phyloP scores from a whole-genome alignment of 2,113 vertebrate genomes.

The Callopanchax toddi region DNA sequence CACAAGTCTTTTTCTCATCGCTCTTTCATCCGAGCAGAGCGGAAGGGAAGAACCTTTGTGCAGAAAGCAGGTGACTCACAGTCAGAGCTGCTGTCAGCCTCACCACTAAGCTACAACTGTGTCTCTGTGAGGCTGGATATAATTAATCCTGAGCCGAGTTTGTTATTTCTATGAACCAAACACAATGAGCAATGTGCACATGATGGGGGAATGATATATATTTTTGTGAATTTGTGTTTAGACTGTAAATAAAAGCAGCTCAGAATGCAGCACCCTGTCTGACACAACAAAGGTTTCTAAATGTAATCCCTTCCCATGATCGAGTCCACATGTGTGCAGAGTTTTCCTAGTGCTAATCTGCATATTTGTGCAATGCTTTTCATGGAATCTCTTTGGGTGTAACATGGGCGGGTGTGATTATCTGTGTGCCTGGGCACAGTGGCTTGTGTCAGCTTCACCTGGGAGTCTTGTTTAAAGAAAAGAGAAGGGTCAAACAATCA shows the following conservation, averaged over 20 bases:
- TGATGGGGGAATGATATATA: too few relatives aligned
- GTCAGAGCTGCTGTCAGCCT: conserved; percentile 51
- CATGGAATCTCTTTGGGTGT: conserved; percentile 35
- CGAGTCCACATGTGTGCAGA: conserved; percentile 5
- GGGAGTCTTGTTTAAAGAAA: conserved; percentile 20
- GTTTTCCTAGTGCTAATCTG: conserved; percentile 26
- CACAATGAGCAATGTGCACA: too few relatives aligned
- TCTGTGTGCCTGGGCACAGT: conserved; percentile 23
- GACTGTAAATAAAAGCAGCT: neutral
- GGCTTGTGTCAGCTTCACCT: conserved; percentile 2
- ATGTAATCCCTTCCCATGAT: neutral
- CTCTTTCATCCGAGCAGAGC: conserved; percentile 22
- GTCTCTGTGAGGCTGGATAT: conserved; percentile 34
- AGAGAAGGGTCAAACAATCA: conserved; percentile 13
- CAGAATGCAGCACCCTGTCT: neutral
- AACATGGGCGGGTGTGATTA: conserved; percentile 27
- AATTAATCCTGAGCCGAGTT: conserved; percentile 45
- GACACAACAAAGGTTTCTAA: neutral
- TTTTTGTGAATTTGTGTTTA: too few relatives aligned
- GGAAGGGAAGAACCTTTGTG: conserved; percentile 40
- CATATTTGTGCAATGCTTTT: conserved; percentile 34
- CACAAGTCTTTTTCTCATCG: conserved; percentile 50
- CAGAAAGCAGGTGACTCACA: conserved; percentile 56
- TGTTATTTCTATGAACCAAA: too few relatives aligned
- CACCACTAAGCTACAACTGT: conserved; percentile 37